phyloP scores from a whole-genome alignment of 2,888 invertebrate species.

The Drosophila vallismaia region DNA sequence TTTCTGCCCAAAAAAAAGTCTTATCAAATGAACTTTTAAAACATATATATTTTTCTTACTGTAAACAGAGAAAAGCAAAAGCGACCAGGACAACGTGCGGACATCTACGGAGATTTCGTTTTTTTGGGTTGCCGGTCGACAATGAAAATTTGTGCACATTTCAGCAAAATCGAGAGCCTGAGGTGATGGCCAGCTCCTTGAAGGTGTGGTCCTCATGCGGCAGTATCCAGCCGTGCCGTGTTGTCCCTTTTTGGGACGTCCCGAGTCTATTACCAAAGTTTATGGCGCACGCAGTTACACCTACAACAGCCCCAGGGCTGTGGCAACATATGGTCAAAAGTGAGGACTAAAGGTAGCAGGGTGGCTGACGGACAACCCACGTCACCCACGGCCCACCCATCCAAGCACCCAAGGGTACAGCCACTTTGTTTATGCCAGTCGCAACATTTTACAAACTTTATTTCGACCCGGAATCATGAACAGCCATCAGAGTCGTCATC shows the following conservation, averaged over 20 bases:
- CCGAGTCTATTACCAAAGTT: constrained; percentile 77
- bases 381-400: not conserved
- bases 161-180: constrained; percentile 68
- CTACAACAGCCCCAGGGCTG: constrained; percentile 68
- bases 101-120: constrained; percentile 72
- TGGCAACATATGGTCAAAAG: constrained; percentile 72
- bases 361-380: constrained; percentile 1
- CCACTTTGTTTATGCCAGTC: constrained; percentile 53
- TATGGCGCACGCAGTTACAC: constrained; percentile 78
- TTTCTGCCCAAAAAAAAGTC: too few species aligned
- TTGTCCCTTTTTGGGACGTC: constrained; percentile 61
- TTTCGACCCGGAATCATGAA: constrained; percentile 69
- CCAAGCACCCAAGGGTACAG: constrained; percentile 17
- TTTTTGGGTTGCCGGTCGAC: constrained; percentile 53
- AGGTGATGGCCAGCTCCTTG: constrained; percentile 57
- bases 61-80: not conserved
- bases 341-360: constrained; percentile 29
- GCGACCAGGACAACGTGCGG: constrained; percentile 70
- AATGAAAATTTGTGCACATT: constrained; percentile 78
- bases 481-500: constrained; percentile 59
- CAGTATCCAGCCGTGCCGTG: constrained; percentile 17
- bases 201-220: constrained; percentile 63
- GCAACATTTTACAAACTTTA: constrained; percentile 70
- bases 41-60: constrained; percentile 1
- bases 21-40: not conserved